These are phyloP conservation scores for Galaxea fascicularis DNA, from an alignment of 92 coral and sea anemone genomes.

Conservation along the genomic window DNA sequence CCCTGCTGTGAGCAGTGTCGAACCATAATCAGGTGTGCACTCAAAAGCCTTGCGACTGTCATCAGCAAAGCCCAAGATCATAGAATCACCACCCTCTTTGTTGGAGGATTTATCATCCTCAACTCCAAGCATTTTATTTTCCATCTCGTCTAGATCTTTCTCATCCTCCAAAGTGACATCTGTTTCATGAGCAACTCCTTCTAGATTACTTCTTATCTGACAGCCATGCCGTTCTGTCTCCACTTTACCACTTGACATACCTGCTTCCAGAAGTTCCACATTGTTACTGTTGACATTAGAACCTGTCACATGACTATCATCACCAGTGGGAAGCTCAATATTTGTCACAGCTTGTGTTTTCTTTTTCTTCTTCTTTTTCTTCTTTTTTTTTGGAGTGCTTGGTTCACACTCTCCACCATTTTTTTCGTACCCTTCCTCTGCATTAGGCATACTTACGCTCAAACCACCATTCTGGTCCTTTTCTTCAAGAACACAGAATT, in stretches of 20 bases:
- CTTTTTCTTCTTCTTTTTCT: conserved; percentile 16
- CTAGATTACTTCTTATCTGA: not conserved
- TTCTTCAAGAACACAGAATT: not conserved
- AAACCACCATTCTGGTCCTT: not conserved
- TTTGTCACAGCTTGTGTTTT: not conserved
- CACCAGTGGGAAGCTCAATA: not conserved
- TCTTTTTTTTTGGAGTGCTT: not conserved
- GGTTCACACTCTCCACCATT: not conserved
- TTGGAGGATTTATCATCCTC: not conserved
- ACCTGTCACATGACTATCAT: not conserved
- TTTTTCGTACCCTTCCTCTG: not conserved
- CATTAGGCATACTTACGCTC: not conserved
- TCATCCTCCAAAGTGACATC: not conserved
- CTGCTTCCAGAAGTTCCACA: not conserved
- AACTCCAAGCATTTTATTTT: not conserved
- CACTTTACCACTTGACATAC: not conserved
- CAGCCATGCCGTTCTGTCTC: not conserved
- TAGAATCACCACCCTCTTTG: not conserved
- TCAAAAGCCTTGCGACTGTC: not conserved
- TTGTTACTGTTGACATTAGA: not conserved
- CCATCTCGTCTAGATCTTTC: not conserved
- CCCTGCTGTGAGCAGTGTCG: not conserved
- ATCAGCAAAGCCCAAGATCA: not conserved
- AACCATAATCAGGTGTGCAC: not conserved
- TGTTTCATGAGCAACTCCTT: not conserved